Evolutionary conservation across 2,797 vertebrate species (phyloP).

Genomic region (Chelon labrosus): DNA sequence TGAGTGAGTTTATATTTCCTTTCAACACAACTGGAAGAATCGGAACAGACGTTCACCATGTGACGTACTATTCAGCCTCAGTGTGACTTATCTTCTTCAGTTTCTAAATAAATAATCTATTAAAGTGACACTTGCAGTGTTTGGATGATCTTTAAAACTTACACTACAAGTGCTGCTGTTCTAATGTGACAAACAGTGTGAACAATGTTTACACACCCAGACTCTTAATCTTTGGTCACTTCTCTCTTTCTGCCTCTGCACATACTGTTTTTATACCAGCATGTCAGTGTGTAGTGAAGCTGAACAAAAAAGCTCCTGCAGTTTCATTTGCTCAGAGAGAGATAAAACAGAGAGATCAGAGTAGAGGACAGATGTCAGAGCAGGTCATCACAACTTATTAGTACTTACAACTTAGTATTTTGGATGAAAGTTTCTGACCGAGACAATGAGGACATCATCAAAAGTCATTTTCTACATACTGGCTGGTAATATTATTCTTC

Average conservation of each 20-base stretch:
- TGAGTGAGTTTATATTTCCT: too few relatives aligned
- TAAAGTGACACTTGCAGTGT: too few relatives aligned
- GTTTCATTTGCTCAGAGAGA: not conserved
- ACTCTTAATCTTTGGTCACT: not conserved
- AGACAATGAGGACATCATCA: constrained; percentile 23
- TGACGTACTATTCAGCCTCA: too few relatives aligned
- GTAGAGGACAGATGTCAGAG: not conserved
- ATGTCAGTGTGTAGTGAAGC: constrained; percentile 18
- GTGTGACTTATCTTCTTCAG: too few relatives aligned
- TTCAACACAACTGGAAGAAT: too few relatives aligned
- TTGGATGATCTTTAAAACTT: too few relatives aligned
- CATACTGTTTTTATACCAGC: constrained; percentile 15
- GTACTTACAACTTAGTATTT: not conserved
- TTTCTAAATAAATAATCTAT: too few relatives aligned
- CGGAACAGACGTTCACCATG: too few relatives aligned
- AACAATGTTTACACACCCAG: not conserved
- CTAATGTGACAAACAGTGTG: too few relatives aligned
- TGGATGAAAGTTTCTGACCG: not conserved
- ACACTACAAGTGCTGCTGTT: too few relatives aligned
- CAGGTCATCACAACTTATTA: not conserved
- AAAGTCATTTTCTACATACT: constrained; percentile 23
- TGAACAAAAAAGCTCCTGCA: not conserved
- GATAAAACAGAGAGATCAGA: not conserved
- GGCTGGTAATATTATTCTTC: constrained; percentile 40
- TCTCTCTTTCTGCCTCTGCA: not conserved